phyloP scores from a whole-genome alignment of 1,140 invertebrate genomes.

The Sipha flava region DNA sequence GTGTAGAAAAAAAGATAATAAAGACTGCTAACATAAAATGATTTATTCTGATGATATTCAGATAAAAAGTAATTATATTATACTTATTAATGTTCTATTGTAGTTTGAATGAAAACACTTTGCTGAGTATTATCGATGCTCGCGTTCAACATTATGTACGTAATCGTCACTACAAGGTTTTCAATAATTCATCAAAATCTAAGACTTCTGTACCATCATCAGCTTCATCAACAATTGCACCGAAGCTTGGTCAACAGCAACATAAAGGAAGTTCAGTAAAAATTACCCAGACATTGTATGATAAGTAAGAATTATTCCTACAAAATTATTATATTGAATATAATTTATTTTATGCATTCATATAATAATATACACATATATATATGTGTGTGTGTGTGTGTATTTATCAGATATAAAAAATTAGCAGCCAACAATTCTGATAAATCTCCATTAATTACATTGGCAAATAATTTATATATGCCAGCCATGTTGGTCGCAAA shows the following conservation, averaged over 20 bases:
- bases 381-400: background rate
- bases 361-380: background rate
- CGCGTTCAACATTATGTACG: background rate
- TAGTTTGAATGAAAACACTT: background rate
- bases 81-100: background rate
- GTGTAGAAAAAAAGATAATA: no score
- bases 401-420: background rate
- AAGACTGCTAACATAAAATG: no score
- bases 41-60: no score
- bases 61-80: no score
- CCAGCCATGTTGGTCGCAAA: conserved; percentile 13
- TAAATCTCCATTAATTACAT: background rate
- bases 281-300: background rate
- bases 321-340: background rate
- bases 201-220: background rate
- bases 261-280: background rate
- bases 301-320: background rate
- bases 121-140: background rate
- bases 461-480: conserved; percentile 1
- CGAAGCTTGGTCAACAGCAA: background rate
- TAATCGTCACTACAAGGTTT: background rate
- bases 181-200: background rate
- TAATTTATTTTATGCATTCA: background rate
- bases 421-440: background rate
- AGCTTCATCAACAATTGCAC: background rate